phyloP scores from a whole-genome alignment of 1,140 invertebrate genomes.

The Dolichoris vasculosae region DNA sequence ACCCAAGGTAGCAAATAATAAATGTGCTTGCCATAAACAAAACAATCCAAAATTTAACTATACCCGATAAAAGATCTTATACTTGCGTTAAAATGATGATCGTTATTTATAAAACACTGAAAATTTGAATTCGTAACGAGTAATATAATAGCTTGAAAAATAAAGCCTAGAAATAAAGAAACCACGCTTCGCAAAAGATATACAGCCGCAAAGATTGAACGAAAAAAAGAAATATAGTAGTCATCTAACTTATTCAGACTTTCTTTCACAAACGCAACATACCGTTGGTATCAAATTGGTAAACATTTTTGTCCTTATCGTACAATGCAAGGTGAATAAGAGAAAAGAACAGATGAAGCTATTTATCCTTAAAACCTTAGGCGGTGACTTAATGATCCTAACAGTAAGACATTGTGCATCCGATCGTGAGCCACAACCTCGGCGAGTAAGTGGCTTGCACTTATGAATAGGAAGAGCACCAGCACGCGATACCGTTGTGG shows the following conservation, averaged over 20 bases:
- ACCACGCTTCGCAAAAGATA: no score
- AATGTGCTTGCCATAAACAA: no score
- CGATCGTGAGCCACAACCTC: neutral
- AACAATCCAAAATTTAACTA: no score
- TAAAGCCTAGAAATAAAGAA: neutral
- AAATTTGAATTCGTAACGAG: no score
- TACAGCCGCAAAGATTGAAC: no score
- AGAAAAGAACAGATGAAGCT: conserved; percentile 35
- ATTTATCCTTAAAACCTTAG: conserved; percentile 18
- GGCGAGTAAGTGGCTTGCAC: conserved; percentile 52
- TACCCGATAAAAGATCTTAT: no score
- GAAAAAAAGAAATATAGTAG: neutral
- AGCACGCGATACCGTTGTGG: conserved; percentile 60
- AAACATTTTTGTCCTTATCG: neutral
- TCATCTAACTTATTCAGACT: neutral
- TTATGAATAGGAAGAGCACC: conserved; percentile 58
- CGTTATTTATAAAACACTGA: no score
- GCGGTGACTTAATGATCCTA: conserved; percentile 51
- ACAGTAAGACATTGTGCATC: conserved; percentile 47
- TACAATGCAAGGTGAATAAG: conserved; percentile 6
- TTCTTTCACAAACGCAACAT: neutral
- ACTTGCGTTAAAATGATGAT: no score
- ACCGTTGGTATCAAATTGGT: neutral
- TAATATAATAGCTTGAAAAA: neutral
- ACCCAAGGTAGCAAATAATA: no score